phyloP scores from a whole-genome alignment of 2,888 invertebrate species.

The Nowickia ferox region DNA sequence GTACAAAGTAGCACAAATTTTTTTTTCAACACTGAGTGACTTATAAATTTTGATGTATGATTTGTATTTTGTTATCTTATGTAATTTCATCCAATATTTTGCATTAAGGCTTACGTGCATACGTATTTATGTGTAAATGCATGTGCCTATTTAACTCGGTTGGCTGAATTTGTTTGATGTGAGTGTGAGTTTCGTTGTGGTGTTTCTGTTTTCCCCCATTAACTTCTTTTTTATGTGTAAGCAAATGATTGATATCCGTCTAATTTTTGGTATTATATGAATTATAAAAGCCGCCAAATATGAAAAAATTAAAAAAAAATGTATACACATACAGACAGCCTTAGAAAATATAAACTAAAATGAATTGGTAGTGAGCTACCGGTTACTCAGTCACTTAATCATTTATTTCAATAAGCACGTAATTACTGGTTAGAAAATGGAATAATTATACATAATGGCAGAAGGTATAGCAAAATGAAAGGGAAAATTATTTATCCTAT shows the following conservation, averaged over 20 bases:
- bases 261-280: constrained; percentile 49
- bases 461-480: background rate
- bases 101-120: constrained; percentile 12
- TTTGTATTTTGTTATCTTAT: constrained; percentile 50
- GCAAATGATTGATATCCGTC: constrained; percentile 68
- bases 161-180: constrained; percentile 27
- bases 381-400: constrained; percentile 21
- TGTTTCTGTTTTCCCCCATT: background rate
- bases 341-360: constrained; percentile 16
- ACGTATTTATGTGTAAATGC: too few relatives aligned
- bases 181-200: constrained; percentile 5
- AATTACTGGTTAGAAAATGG: constrained; percentile 1
- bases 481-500: background rate
- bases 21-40: constrained; percentile 14
- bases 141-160: background rate
- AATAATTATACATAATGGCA: background rate
- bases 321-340: constrained; percentile 1
- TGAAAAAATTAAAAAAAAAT: background rate
- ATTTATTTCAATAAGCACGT: constrained; percentile 34
- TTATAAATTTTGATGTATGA: constrained; percentile 63
- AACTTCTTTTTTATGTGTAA: constrained; percentile 14
- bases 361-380: background rate
- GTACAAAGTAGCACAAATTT: constrained; percentile 14
- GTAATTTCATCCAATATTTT: constrained; percentile 53
- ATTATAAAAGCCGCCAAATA: constrained; percentile 53